These are phyloP conservation scores for Parnassius smintheus DNA, from an alignment of 2,888 invertebrate species.

Conservation along the genomic window DNA sequence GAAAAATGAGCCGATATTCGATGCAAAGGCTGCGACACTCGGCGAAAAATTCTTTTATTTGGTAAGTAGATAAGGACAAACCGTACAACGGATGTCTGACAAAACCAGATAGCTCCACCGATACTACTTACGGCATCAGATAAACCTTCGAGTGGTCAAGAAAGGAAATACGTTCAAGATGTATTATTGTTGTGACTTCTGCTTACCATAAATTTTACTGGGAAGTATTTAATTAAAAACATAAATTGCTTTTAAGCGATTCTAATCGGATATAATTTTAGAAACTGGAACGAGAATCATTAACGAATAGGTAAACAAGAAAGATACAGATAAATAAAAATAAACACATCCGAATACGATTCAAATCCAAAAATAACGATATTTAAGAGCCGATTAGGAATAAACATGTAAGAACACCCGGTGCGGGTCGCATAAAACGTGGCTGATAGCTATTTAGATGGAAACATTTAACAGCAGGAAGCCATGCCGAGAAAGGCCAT, in stretches of 20 bases:
- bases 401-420: slow-evolving; percentile 64
- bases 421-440: slow-evolving; percentile 65
- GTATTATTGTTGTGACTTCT: slow-evolving; percentile 69
- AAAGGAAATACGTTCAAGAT: slow-evolving; percentile 58
- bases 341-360: slow-evolving; percentile 71
- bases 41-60: slow-evolving; percentile 57
- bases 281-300: slow-evolving; percentile 26
- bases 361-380: slow-evolving; percentile 68
- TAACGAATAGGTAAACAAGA: slow-evolving; percentile 46
- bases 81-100: slow-evolving; percentile 55
- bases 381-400: slow-evolving; percentile 74
- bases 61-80: slow-evolving; percentile 53
- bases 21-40: slow-evolving; percentile 44
- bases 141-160: slow-evolving; percentile 54
- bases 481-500: slow-evolving; percentile 45
- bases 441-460: slow-evolving; percentile 68
- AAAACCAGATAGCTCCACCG: slow-evolving; percentile 50
- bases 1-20: slow-evolving; percentile 48
- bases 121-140: slow-evolving; percentile 68
- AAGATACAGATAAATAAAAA: slow-evolving; percentile 51
- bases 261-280: slow-evolving; percentile 25
- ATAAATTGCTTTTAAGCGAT: slow-evolving; percentile 46
- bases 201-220: slow-evolving; percentile 57
- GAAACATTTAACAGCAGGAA: slow-evolving; percentile 69
- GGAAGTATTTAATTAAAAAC: slow-evolving; percentile 65